Evolutionary conservation across 2,113 vertebrate genomes (phyloP).

Genomic region (Nothocercus nigrocapillus): DNA sequence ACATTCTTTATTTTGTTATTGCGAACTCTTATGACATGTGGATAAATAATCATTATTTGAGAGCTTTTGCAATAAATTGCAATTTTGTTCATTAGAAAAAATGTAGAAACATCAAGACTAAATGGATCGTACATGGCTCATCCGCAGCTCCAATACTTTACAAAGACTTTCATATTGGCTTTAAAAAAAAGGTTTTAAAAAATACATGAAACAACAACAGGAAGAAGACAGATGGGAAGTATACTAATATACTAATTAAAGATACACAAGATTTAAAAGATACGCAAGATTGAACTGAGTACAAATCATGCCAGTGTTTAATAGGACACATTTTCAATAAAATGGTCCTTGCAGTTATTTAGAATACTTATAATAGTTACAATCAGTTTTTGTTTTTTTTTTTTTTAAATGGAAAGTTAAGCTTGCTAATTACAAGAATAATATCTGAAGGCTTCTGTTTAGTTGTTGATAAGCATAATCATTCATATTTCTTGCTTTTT

Average conservation of each 20-base stretch:
- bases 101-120: not conserved
- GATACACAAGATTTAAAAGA: not conserved
- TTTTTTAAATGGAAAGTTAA: not conserved
- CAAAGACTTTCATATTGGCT: not conserved
- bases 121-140: not conserved
- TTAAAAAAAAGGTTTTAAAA: not conserved
- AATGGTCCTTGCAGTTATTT: not conserved
- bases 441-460: not conserved
- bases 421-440: constrained; percentile 2
- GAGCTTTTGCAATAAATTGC: not conserved
- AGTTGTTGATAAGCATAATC: constrained; percentile 9
- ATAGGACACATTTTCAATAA: not conserved
- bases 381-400: not conserved
- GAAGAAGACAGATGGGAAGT: not conserved
- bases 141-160: not conserved
- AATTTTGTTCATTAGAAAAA: not conserved
- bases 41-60: not conserved
- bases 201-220: not conserved
- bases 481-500: not conserved
- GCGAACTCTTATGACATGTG: not conserved
- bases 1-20: not conserved
- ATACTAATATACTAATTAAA: not conserved
- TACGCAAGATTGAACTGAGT: not conserved
- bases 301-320: not conserved
- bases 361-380: not conserved